Evolutionary conservation across 2,797 vertebrate genomes (phyloP), one percentile per base, ranked within the genome.

Genomic region (Cirrhinus mrigala): DNA sequence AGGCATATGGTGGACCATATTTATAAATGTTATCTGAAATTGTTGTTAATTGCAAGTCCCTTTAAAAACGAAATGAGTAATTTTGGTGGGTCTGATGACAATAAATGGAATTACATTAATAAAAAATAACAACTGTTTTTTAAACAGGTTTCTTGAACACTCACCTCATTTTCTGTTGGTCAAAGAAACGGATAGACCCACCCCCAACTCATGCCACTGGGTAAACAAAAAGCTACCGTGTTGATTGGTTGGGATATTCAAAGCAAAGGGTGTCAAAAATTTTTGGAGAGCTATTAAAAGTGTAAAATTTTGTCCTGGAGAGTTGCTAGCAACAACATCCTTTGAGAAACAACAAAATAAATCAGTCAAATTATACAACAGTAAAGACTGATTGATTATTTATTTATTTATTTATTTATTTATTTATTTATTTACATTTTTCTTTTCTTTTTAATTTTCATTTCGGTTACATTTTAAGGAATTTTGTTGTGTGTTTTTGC

Each of bases 401-500:
- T 2, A 37, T 37, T 37, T 2, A 37, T 37, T 37, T n/a, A n/a
- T n/a, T n/a, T 4, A 37, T 37, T 18, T 15, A 18, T 52, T 18
- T 6, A 4, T 4, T 15, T 4, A 1, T 48, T 1, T n/a, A n/a
- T n/a, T n/a, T n/a, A n/a, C n/a, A n/a, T n/a, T 15, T 48, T 1
- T 48, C 3, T 14, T 14, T 48, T 48, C 3, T 15, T 50, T 48
- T 15, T 16, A 50, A 15, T 50, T 50, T 7, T 44, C 4, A 5
- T 50, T 50, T 8, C 8, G 6, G 40, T 44, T 50, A 5, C 15
- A 15, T 16, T 15, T 50, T 16, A 50, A 50, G 48, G 4, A 50
- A 18, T 54, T 7, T 54, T 20, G 16, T 20, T 10, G 1, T 54
- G 2, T 52, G 16, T 5, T 6, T 6, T 56, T 56, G 2, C 4